Conservation (phyloP, 2,797 vertebrate genomes). For the Sciaenops ocellatus region DNA sequence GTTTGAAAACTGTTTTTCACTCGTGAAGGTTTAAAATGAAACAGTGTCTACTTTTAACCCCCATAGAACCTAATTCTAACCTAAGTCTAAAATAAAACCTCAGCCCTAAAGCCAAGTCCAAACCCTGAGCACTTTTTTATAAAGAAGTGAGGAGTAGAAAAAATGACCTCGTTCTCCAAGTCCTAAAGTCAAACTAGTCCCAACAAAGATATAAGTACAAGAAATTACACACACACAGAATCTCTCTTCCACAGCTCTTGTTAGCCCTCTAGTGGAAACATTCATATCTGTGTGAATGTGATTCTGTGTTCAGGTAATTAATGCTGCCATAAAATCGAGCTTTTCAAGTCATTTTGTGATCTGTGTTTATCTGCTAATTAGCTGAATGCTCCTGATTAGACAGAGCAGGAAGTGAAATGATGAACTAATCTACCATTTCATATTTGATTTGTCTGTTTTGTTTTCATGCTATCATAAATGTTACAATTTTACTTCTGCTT, state of each 20-base stretch:
- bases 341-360: neutral
- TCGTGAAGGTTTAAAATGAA: no score
- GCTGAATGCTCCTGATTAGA: neutral
- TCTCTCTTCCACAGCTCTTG: constrained; percentile 26
- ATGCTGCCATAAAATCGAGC: neutral
- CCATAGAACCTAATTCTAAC: neutral
- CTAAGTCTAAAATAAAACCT: neutral
- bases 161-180: neutral
- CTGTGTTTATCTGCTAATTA: neutral
- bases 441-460: neutral
- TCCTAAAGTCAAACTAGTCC: neutral
- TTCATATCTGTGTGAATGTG: neutral
- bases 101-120: neutral
- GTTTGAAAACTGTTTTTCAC: neutral
- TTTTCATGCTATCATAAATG: neutral
- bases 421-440: neutral
- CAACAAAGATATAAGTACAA: neutral
- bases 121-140: neutral
- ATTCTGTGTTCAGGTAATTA: neutral
- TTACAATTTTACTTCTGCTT: neutral
- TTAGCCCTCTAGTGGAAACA: constrained; percentile 31
- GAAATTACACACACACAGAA: neutral
- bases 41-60: neutral
- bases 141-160: neutral
- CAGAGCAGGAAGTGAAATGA: neutral